Percentiles rank a stretch among this genome's conserved stretches.
Evolutionary conservation across 2,888 invertebrate genomes (phyloP).

Genomic region (Hirudinaria manillensis): DNA sequence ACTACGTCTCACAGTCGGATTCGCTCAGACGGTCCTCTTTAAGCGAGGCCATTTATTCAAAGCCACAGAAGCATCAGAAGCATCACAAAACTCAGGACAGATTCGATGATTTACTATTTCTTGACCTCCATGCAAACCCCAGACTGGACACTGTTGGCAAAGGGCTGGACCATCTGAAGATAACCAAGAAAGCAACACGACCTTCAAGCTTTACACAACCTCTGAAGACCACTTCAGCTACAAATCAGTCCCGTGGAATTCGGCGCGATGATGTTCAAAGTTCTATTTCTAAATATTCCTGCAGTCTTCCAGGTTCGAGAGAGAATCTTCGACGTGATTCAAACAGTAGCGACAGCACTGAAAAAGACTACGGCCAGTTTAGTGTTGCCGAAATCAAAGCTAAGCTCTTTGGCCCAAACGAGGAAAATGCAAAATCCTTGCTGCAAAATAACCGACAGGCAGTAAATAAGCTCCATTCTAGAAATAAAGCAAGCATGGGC

Average conservation of each 20-base stretch:
- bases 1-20: neutral
- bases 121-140: neutral
- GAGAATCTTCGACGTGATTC: neutral
- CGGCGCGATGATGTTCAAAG: neutral
- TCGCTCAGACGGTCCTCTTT: too few relatives aligned
- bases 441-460: neutral
- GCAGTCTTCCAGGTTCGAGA: constrained; percentile 2
- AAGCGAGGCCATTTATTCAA: too few relatives aligned
- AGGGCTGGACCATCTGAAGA: neutral
- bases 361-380: constrained; percentile 29
- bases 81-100: constrained; percentile 9
- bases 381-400: constrained; percentile 34
- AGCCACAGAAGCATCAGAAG: neutral
- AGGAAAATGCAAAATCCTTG: constrained; percentile 18
- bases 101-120: neutral
- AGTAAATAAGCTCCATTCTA: too few relatives aligned
- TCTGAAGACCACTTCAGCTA: neutral
- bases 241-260: too few relatives aligned
- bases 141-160: neutral
- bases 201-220: neutral
- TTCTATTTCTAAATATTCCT: neutral
- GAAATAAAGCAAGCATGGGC: neutral
- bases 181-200: neutral
- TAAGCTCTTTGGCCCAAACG: constrained; percentile 35
- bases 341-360: neutral